Evolutionary conservation across 2,888 invertebrate species (phyloP).

Genomic region (Xylota segnis): DNA sequence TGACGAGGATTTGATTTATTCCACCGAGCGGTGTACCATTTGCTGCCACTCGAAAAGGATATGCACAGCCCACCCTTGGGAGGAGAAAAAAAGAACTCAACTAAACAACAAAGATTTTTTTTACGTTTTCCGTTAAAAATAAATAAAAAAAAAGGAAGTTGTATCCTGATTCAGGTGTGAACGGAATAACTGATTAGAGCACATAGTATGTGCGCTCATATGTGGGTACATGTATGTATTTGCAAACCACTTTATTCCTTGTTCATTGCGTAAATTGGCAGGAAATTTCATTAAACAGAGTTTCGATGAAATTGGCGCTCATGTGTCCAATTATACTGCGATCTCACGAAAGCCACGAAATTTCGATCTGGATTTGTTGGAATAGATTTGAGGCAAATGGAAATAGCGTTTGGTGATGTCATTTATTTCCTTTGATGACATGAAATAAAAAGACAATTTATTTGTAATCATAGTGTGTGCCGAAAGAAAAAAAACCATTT

Average conservation of each 20-base stretch:
- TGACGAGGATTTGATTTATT: slow-evolving; percentile 67
- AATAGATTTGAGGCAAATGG: slow-evolving; percentile 16
- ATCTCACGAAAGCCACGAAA: slow-evolving; percentile 3
- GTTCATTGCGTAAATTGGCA: slow-evolving; percentile 19
- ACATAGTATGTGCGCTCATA: not conserved
- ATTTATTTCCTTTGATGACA: not conserved
- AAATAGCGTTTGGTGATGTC: not conserved
- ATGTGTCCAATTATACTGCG: slow-evolving; percentile 20
- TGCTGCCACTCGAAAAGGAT: slow-evolving; percentile 45
- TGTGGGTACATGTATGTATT: not conserved
- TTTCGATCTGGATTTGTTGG: slow-evolving; percentile 14
- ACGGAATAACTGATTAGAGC: slow-evolving; percentile 40
- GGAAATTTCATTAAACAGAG: slow-evolving; percentile 26
- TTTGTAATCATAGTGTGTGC: not conserved
- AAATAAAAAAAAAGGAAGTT: not conserved
- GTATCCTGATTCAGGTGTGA: slow-evolving; percentile 37
- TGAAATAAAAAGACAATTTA: not conserved
- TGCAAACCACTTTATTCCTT: slow-evolving; percentile 2
- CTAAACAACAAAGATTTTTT: slow-evolving; percentile 17
- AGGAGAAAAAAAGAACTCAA: slow-evolving; percentile 14
- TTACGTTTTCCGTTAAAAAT: slow-evolving; percentile 1
- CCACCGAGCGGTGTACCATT: slow-evolving; percentile 35
- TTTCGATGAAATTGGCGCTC: slow-evolving; percentile 13
- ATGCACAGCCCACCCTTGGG: slow-evolving; percentile 21
- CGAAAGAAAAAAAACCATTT: not conserved